Base-by-base conservation (phyloP, 2,888 invertebrate genomes). In the Sisyra nigra region DNA sequence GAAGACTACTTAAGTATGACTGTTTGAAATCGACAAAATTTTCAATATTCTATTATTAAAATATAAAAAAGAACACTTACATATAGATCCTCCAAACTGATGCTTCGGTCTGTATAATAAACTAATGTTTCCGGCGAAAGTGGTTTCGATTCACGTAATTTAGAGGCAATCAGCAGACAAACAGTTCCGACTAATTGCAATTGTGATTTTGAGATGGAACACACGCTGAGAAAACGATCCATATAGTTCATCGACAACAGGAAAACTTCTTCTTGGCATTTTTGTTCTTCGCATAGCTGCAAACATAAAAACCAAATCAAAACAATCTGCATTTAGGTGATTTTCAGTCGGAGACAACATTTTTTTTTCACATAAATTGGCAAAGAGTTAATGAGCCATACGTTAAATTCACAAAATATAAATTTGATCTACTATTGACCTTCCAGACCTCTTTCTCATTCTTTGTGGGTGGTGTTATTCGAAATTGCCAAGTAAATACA, bases 211-310 rank as follows among this genome's bases (percentile, higher is more conserved):
- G 78, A 73, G 57, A 93, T 84, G 47, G 76, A 73, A 60, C 84
- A 84, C 47, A 78, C 74, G 57, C 83, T 82, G 54, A 96, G 72
- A 71, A 93, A 92, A 59, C 94, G 77, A 68, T 96, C 94, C 72
- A 97, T 68, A 66, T 86, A 89, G 60, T 86, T 87, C 63, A 93
- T 81, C 44, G 96, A 86, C 58, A 96, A 68, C 37, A 87, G 80
- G 61, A 93, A 93, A 50, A 96, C 92, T 61, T 91, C 89, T 59
- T 89, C 87, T 65, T 92, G 91, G 59, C 91, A 86, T 55, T 80
- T 77, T 60, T 88, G 85, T 59, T 91, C 92, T 59, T 89, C 89
- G 67, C 92, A 93, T 52, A 96, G 89, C 93, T 93, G 71, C 38
- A 65, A 68, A 45, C 57, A 50, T 50, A 44, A 29, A 45, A 29